Conservation (phyloP, 2,797 vertebrate species). For the Microhierax caerulescens region DNA sequence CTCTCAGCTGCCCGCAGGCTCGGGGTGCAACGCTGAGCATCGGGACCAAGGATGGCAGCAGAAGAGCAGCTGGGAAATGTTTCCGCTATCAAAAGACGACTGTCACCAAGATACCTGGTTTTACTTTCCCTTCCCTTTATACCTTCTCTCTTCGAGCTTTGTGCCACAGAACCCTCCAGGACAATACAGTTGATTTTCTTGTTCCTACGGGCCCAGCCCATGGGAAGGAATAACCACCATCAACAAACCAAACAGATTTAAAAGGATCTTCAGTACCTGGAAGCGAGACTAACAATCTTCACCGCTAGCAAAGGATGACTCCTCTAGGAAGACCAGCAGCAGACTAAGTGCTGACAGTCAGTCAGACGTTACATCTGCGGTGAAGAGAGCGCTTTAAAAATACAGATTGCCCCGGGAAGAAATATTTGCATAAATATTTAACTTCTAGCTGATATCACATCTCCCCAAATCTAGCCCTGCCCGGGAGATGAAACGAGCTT, state of each 20-base stretch:
- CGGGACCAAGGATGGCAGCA: neutral
- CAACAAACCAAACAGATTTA: neutral
- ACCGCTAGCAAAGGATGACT: neutral
- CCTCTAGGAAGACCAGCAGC: neutral
- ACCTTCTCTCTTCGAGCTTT: neutral
- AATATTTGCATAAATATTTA: slow-evolving; percentile 41
- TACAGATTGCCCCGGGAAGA: neutral
- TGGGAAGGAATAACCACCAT: neutral
- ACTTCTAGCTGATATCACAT: neutral
- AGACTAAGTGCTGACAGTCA: neutral
- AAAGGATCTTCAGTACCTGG: neutral
- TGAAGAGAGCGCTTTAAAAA: neutral
- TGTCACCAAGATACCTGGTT: neutral
- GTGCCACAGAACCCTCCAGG: neutral
- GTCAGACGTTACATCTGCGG: neutral
- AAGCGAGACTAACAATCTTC: neutral
- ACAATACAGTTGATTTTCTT: neutral
- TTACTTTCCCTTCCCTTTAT: neutral
- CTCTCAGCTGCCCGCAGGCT: neutral
- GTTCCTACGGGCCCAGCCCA: neutral
- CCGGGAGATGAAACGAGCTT: neutral
- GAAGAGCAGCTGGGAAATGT: neutral
- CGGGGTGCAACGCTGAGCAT: neutral
- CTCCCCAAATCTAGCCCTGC: neutral
- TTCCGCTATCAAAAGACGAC: neutral